These are phyloP conservation scores for Rhagoletis zephyria DNA, from an alignment of 1,140 invertebrate genomes.

Conservation along the genomic window DNA sequence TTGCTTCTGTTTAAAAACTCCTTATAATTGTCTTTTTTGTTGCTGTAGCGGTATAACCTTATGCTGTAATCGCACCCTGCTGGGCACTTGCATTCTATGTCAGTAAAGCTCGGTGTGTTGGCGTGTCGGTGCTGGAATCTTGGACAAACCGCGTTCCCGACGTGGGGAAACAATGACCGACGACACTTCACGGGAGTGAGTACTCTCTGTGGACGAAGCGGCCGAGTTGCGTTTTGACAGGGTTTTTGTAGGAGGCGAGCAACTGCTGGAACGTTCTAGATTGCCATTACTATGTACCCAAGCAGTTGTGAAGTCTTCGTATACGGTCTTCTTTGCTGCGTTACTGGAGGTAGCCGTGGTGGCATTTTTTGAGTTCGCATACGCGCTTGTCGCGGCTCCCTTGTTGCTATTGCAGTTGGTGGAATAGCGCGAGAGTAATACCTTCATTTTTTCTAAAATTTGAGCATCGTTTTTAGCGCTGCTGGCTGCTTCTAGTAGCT, in stretches of 20 bases:
- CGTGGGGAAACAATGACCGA: conserved; percentile 65
- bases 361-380: conserved; percentile 8
- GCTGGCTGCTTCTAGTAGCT: conserved; percentile 81
- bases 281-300: conserved; percentile 83
- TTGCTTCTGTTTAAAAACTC: not conserved
- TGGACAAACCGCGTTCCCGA: conserved; percentile 69
- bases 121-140: conserved; percentile 71
- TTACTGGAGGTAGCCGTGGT: conserved; percentile 39
- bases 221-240: conserved; percentile 70
- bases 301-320: conserved; percentile 80
- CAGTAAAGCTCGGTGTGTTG: conserved; percentile 73
- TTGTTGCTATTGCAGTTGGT: conserved; percentile 59
- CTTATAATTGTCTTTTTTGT: conserved; percentile 5
- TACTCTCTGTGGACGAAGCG: conserved; percentile 69
- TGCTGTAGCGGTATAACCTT: conserved; percentile 20
- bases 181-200: conserved; percentile 62
- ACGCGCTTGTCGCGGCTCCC: conserved; percentile 61
- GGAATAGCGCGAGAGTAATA: conserved; percentile 80
- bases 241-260: conserved; percentile 65
- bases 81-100: conserved; percentile 59
- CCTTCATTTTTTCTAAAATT: conserved; percentile 82
- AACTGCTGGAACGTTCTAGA: conserved; percentile 74
- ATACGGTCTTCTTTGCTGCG: conserved; percentile 76
- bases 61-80: conserved; percentile 14
- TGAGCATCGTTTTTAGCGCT: conserved; percentile 80